These are phyloP conservation scores for Cranoglanis bouderius DNA, from an alignment of 2,113 vertebrate species.

Conservation along the genomic window DNA sequence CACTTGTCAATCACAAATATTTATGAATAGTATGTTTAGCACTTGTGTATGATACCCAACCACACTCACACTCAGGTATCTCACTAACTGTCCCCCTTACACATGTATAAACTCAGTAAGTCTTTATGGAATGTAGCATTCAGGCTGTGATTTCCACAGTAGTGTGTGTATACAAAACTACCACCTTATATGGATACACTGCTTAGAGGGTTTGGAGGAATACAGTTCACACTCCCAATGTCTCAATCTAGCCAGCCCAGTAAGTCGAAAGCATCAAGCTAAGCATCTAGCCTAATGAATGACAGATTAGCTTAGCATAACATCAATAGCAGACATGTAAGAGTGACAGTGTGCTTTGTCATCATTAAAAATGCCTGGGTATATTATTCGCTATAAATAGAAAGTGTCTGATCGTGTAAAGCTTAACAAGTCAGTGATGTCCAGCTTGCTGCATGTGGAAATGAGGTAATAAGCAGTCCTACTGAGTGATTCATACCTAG, in stretches of 20 bases:
- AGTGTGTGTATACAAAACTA: constrained; percentile 48
- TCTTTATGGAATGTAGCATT: constrained; percentile 35
- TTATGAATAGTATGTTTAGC: constrained; percentile 7
- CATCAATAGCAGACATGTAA: constrained; percentile 8
- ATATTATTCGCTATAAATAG: constrained; percentile 51
- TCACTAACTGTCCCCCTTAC: not conserved
- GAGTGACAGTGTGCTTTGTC: constrained; percentile 40
- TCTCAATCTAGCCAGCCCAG: constrained; percentile 25
- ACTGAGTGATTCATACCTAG: constrained; percentile 33
- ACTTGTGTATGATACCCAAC: not conserved
- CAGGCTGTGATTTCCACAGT: constrained; percentile 30
- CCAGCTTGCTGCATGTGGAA: constrained; percentile 26
- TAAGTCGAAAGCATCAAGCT: constrained; percentile 15
- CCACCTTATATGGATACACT: constrained; percentile 57
- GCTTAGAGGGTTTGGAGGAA: constrained; percentile 36
- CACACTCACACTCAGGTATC: not conserved
- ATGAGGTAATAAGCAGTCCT: constrained; percentile 12
- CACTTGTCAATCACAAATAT: not conserved
- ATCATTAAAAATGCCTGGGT: constrained; percentile 47
- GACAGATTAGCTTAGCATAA: constrained; percentile 18
- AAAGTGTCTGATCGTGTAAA: constrained; percentile 47
- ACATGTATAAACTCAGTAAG: constrained; percentile 20
- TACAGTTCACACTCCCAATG: constrained; percentile 37
- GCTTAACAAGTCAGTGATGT: constrained; percentile 44
- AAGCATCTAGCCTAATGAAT: constrained; percentile 39